Conservation (phyloP, 2,797 vertebrate genomes). For the Masticophis lateralis region DNA sequence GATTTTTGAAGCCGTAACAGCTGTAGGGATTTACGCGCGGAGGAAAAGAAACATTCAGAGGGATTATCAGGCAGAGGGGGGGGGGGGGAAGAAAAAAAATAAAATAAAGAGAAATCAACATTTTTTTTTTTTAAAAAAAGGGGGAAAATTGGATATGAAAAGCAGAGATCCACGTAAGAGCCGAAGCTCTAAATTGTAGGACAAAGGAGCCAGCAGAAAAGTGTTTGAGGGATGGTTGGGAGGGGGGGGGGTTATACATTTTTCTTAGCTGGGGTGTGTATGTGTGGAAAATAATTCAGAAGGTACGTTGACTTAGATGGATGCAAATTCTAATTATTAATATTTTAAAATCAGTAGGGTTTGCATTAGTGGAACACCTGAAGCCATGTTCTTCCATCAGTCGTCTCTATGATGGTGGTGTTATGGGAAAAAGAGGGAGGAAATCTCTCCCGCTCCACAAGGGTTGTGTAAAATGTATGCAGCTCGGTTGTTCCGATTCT, state of each 20-base stretch:
- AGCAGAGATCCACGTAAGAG: background rate
- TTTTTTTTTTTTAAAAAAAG: slow-evolving; percentile 5
- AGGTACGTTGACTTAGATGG: background rate
- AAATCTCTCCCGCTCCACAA: background rate
- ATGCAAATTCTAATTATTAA: background rate
- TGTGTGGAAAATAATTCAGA: background rate
- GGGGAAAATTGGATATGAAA: background rate
- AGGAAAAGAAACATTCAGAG: slow-evolving; percentile 61
- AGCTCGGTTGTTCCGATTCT: background rate
- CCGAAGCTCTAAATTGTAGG: background rate
- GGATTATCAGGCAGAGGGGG: slow-evolving; percentile 56
- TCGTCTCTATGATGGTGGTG: background rate
- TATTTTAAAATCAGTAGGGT: background rate
- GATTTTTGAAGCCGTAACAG: slow-evolving; percentile 69
- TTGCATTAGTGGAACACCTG: background rate
- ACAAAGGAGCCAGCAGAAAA: background rate
- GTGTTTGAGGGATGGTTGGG: background rate
- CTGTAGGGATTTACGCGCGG: slow-evolving; percentile 64
- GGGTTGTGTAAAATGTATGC: background rate
- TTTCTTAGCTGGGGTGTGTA: background rate
- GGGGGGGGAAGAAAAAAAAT: no score
- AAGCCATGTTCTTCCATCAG: background rate
- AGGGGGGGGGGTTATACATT: background rate
- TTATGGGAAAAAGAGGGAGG: background rate
- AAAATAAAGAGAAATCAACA: slow-evolving; percentile 51